Conservation (phyloP, 2,888 invertebrate species). For the Acronicta aceris region DNA sequence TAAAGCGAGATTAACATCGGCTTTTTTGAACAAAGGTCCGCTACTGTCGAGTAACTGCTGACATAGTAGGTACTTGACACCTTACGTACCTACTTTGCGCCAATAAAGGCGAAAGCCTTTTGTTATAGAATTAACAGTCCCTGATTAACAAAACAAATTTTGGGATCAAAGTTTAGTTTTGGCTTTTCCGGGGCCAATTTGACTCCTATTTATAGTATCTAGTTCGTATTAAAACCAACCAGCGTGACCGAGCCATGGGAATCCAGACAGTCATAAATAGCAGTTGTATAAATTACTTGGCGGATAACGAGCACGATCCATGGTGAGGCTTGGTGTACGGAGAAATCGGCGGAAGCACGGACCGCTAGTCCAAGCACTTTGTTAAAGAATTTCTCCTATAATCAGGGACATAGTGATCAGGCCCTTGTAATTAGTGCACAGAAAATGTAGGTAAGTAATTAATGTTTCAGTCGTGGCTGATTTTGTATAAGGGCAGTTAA, state of each 20-base stretch:
- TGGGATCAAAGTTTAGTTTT: neutral
- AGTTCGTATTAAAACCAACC: slow-evolving; percentile 25
- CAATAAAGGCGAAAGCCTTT: too few species aligned
- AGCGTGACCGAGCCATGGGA: slow-evolving; percentile 52
- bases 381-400: slow-evolving; percentile 55
- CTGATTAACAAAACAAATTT: too few species aligned
- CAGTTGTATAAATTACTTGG: slow-evolving; percentile 57
- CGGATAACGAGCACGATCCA: slow-evolving; percentile 46
- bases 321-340: slow-evolving; percentile 41
- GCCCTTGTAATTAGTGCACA: slow-evolving; percentile 33
- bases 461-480: neutral
- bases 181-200: neutral
- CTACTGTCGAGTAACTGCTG: too few species aligned
- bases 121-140: too few species aligned
- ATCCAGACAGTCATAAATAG: slow-evolving; percentile 54
- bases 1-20: slow-evolving; percentile 19
- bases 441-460: slow-evolving; percentile 10
- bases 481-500: too few species aligned
- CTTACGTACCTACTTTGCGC: too few species aligned
- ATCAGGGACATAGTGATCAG: slow-evolving; percentile 21
- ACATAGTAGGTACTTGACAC: too few species aligned
- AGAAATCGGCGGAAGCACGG: slow-evolving; percentile 69
- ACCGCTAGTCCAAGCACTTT: slow-evolving; percentile 53
- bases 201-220: slow-evolving; percentile 30
- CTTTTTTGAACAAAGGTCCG: slow-evolving; percentile 13